phyloP scores from a whole-genome alignment of 2,888 invertebrate species.

The Limenitis camilla region DNA sequence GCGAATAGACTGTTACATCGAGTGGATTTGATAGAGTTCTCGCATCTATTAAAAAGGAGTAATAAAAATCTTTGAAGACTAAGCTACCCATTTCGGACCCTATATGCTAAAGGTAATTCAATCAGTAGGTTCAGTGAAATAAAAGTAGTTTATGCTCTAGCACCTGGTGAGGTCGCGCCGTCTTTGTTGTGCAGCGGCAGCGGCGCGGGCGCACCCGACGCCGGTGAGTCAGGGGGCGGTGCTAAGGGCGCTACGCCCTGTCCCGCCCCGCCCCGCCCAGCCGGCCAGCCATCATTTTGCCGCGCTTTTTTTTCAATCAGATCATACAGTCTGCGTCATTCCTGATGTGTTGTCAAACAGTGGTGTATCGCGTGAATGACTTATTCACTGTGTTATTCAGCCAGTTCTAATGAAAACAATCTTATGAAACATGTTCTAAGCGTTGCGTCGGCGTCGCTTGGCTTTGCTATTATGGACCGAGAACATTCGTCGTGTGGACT shows the following conservation, averaged over 20 bases:
- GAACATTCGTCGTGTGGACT: too few relatives aligned
- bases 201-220: conserved; percentile 35
- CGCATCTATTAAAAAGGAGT: conserved; percentile 3
- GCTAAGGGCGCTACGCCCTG: conserved; percentile 69
- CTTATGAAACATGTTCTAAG: conserved; percentile 7
- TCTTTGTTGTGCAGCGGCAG: conserved; percentile 36
- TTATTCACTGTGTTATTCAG: conserved; percentile 27
- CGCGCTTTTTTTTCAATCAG: conserved; percentile 64
- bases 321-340: conserved; percentile 50
- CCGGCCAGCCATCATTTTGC: conserved; percentile 65
- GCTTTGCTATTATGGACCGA: too few relatives aligned
- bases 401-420: conserved; percentile 26
- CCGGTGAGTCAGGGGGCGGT: conserved; percentile 62
- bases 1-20: conserved; percentile 1
- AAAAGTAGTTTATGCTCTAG: conserved; percentile 9
- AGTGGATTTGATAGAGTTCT: conserved; percentile 3
- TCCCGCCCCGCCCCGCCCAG: conserved; percentile 56
- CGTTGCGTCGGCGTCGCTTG: neutral
- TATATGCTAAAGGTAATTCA: conserved; percentile 6
- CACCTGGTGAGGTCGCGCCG: conserved; percentile 18
- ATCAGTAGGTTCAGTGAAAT: neutral
- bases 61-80: conserved; percentile 3
- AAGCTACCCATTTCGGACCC: neutral
- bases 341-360: conserved; percentile 65
- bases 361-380: conserved; percentile 41